Base-by-base conservation (phyloP, 2,888 invertebrate species). In the Tenthredo mesomela region DNA sequence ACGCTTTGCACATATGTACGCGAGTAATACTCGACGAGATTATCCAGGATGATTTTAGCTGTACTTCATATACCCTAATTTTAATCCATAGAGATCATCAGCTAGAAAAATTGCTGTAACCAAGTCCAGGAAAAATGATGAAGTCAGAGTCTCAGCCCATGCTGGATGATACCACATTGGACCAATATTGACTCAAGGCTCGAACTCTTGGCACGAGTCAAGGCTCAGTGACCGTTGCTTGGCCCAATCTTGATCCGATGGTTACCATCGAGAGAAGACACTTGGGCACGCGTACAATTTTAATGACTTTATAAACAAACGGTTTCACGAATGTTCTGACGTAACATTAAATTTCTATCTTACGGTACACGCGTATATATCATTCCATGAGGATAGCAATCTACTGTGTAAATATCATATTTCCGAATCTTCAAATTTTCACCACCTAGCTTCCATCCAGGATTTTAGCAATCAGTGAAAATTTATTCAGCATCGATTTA, bases 1-100 rank as follows among this genome's bases (percentile, higher is more conserved):
- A 80, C 85, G 83, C 85, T 77, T 85, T 85, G 67, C 84, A 86
- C 82, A 86, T 86, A 2, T 33, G 2, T 33, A 50, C 29, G 33
- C 75, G 47, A 3, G 9, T 33, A 2, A 25, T 43, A 73, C 73
- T 40, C 40, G 70, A 70, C n/a, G 33, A 37, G 73, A 43, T 50
- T 77, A 0, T 54, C 50, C 9, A n/a, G 43, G 43, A 21, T 21
- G 10, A 43, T 73, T 73, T 37, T 12, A 73, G 43, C 43, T 21
- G 21, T 9, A 12, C 37, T 71, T 4, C 29, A 40, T 15, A 61
- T 61, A 7, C 25, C 25, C 21, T 61, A n/a, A 25, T 10, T 25
- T 61, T 10, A 61, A 10, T 10, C 25, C 61, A 25, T 10, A 58
- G 58, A 58, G 6, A 58, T 61, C n/a, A 2, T 61, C 2, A 25